Conservation (phyloP, 2,797 vertebrate genomes). For the Odontamblyopus lacepedii region DNA sequence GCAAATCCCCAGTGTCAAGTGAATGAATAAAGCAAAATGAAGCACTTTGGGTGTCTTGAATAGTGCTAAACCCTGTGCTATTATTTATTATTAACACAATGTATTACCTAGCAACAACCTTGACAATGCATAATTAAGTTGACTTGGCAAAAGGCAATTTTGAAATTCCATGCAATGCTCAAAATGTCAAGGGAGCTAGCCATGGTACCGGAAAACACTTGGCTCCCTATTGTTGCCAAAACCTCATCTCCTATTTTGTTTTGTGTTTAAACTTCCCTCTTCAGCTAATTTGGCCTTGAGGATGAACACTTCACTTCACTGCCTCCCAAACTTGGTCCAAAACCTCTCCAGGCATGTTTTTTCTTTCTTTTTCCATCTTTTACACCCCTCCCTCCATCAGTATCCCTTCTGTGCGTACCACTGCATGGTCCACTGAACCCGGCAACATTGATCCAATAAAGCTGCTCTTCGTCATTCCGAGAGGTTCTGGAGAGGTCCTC, state of each 20-base stretch:
- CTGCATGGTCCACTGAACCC: constrained; percentile 52
- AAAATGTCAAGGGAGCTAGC: not conserved
- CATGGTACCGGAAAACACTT: constrained; percentile 2
- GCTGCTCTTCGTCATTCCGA: constrained; percentile 35
- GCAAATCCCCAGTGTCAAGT: no score
- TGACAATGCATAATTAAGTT: not conserved
- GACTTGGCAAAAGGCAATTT: not conserved
- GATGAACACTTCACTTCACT: constrained; percentile 45
- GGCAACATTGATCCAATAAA: constrained; percentile 75
- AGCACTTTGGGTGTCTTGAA: no score
- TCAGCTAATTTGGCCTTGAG: constrained; percentile 54
- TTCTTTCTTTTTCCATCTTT: constrained; percentile 23
- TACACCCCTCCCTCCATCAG: constrained; percentile 27
- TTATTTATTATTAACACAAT: no score
- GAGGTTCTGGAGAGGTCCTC: constrained; percentile 47
- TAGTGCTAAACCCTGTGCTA: no score
- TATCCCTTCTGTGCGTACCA: constrained; percentile 54
- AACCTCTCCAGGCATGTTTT: constrained; percentile 21
- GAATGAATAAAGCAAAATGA: no score
- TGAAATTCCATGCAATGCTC: not conserved
- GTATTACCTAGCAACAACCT: not conserved
- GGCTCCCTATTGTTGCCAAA: constrained; percentile 21
- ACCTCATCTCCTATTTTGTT: constrained; percentile 20
- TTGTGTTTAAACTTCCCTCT: constrained; percentile 50
- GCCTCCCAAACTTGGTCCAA: constrained; percentile 27